Percentiles rank a stretch among this genome's conserved stretches.
These are phyloP conservation scores for Teinopalpus imperialis DNA, from an alignment of 2,888 invertebrate species.

Conservation along the genomic window DNA sequence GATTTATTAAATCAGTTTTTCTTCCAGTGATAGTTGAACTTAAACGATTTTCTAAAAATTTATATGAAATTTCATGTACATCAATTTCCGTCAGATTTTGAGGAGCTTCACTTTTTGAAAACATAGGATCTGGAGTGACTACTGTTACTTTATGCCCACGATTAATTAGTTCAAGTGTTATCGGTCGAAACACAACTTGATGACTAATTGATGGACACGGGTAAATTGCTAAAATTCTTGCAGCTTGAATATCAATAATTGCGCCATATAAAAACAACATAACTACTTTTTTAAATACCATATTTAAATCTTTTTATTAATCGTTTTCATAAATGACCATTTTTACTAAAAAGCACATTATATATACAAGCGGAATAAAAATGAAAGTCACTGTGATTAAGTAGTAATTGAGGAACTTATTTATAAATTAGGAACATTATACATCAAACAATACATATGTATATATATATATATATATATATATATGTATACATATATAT, in stretches of 20 bases:
- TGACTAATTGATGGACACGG: constrained; percentile 68
- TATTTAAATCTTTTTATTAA: too few species aligned
- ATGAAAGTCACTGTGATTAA: too few species aligned
- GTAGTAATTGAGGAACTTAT: too few species aligned
- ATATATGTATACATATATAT: too few species aligned
- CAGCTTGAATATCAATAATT: background rate
- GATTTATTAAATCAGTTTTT: background rate
- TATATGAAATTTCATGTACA: constrained; percentile 43
- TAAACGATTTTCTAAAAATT: background rate
- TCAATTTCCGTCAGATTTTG: constrained; percentile 61
- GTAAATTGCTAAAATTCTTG: constrained; percentile 53
- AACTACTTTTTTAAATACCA: too few species aligned
- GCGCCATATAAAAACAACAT: background rate
- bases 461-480: too few species aligned
- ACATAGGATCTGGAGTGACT: constrained; percentile 61
- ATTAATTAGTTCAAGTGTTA: constrained; percentile 57
- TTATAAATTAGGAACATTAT: too few species aligned
- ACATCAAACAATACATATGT: too few species aligned
- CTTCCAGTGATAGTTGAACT: background rate
- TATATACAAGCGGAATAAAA: too few species aligned
- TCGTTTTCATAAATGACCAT: too few species aligned
- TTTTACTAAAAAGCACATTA: too few species aligned
- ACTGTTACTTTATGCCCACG: constrained; percentile 68
- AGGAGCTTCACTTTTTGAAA: constrained; percentile 40
- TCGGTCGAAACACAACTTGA: constrained; percentile 58